These are phyloP conservation scores for Thalassoma bifasciatum DNA, from an alignment of 2,113 vertebrate genomes.

Conservation along the genomic window DNA sequence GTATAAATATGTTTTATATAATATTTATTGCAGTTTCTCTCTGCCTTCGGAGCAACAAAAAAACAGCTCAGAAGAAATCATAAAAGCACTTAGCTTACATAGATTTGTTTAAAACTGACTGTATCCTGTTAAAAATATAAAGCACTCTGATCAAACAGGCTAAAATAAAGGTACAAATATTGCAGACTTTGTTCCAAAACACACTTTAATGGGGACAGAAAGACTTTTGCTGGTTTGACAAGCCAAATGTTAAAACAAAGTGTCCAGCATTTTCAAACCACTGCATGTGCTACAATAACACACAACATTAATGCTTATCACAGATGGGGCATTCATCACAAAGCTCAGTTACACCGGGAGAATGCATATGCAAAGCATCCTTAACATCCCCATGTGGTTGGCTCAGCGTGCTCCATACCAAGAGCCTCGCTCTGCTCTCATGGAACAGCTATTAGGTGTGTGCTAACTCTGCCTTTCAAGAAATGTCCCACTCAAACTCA, in stretches of 20 bases:
- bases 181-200: no score
- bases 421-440: conserved; percentile 33
- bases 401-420: conserved; percentile 38
- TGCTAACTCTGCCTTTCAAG: conserved; percentile 2
- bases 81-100: no score
- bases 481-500: not conserved
- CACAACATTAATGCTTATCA: conserved; percentile 41
- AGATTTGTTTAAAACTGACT: no score
- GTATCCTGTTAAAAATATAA: no score
- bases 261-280: not conserved
- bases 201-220: no score
- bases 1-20: conserved; percentile 11
- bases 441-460: not conserved
- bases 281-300: conserved; percentile 10
- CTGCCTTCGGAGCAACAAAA: not conserved
- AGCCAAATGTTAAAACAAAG: not conserved
- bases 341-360: conserved; percentile 71
- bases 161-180: no score
- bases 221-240: no score
- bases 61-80: no score
- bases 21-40: not conserved
- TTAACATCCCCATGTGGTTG: conserved; percentile 64
- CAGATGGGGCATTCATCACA: conserved; percentile 75
- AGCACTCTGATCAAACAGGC: no score
- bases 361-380: conserved; percentile 65